A percentile compares a stretch with the other conserved stretches of the same genome.
Evolutionary conservation across 2,888 invertebrate species (phyloP).

Genomic region (Eulithis prunata): DNA sequence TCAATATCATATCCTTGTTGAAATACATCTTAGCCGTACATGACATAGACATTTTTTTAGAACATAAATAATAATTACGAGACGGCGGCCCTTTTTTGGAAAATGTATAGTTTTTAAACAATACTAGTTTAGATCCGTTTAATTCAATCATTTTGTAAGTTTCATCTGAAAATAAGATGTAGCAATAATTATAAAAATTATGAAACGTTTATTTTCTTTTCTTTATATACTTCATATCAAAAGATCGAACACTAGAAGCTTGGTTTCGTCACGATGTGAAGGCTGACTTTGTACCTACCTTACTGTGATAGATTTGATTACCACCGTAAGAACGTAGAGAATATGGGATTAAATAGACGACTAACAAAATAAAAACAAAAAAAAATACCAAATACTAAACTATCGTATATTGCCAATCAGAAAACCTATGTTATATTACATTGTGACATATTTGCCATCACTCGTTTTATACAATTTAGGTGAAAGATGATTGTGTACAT

Average conservation of each 20-base stretch:
- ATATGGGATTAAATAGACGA: no score
- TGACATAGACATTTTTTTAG: slow-evolving; percentile 3
- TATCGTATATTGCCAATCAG: no score
- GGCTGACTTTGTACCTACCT: no score
- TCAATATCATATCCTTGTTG: slow-evolving; percentile 33
- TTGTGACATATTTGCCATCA: neutral
- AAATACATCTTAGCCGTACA: slow-evolving; percentile 33
- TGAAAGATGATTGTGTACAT: neutral
- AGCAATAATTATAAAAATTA: neutral
- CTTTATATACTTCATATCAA: no score
- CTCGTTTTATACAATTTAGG: neutral
- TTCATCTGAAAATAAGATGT: slow-evolving; percentile 9
- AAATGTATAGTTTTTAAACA: slow-evolving; percentile 29
- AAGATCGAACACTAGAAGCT: no score
- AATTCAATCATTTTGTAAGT: slow-evolving; percentile 6
- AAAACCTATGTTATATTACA: neutral
- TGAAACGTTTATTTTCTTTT: no score
- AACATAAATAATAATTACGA: slow-evolving; percentile 25
- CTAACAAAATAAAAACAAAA: no score
- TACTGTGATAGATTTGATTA: no score
- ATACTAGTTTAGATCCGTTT: neutral
- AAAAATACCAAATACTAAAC: no score
- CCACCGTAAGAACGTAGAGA: no score
- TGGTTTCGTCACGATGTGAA: no score
- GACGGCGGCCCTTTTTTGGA: slow-evolving; percentile 16